Evolutionary conservation across 2,113 vertebrate genomes (phyloP).

Genomic region (Sula dactylatra): DNA sequence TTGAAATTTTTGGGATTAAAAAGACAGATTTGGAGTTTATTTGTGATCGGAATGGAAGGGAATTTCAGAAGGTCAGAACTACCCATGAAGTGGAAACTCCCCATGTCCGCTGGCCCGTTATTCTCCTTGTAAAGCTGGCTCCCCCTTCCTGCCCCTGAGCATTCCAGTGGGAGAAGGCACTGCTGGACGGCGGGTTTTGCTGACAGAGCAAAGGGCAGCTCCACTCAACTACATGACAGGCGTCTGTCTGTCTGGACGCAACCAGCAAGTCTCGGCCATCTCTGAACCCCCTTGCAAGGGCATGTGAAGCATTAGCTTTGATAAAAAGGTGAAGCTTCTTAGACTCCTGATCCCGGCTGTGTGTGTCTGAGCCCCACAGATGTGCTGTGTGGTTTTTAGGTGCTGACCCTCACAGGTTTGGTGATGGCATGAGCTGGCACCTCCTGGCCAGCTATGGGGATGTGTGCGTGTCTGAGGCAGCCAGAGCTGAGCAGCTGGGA

Average conservation of each 20-base stretch:
- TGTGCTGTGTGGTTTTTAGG: neutral
- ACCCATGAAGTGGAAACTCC: neutral
- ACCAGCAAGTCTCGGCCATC: neutral
- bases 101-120: neutral
- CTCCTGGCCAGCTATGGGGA: neutral
- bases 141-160: neutral
- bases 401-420: neutral
- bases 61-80: neutral
- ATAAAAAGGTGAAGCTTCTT: neutral
- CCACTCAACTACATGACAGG: rapidly evolving
- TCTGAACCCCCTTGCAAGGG: neutral
- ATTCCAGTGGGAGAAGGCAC: neutral
- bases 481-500: neutral
- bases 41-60: neutral
- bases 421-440: neutral
- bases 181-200: neutral
- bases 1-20: neutral
- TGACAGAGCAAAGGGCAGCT: neutral
- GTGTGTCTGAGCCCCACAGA: neutral
- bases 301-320: neutral
- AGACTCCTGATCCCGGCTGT: rapidly evolving
- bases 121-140: neutral
- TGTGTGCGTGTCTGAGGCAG: neutral
- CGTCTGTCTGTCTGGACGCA: neutral
- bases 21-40: neutral